Conservation (phyloP, 1,140 invertebrate genomes). For the Drosophila pallidifrons region DNA sequence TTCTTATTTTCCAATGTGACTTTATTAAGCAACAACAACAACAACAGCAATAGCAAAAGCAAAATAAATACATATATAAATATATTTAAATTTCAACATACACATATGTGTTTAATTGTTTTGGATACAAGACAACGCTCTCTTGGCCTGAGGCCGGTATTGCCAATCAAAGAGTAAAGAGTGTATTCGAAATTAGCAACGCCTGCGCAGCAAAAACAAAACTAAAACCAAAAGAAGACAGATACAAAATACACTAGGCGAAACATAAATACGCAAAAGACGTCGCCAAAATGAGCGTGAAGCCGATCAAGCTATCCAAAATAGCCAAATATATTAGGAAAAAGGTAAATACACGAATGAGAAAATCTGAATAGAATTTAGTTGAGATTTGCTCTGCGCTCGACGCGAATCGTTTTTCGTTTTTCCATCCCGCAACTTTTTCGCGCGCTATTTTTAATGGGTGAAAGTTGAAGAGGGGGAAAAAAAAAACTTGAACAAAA, state of each 20-base stretch:
- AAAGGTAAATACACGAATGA: constrained; percentile 73
- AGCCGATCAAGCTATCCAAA: constrained; percentile 81
- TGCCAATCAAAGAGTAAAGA: constrained; percentile 42
- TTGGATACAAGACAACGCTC: constrained; percentile 34
- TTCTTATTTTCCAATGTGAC: constrained; percentile 58
- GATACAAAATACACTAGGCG: not conserved
- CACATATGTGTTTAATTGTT: constrained; percentile 20
- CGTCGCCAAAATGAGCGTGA: constrained; percentile 76
- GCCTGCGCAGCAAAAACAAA: constrained; percentile 39
- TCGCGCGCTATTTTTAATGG: constrained; percentile 28
- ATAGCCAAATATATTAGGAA: constrained; percentile 84
- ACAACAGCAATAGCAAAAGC: too few relatives aligned
- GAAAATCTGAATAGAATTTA: constrained; percentile 30
- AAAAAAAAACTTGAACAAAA: constrained; percentile 22
- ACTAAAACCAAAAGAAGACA: constrained; percentile 2
- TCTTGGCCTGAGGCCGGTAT: constrained; percentile 28
- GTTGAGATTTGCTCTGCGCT: constrained; percentile 28
- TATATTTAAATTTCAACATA: constrained; percentile 43
- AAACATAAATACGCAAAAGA: constrained; percentile 24
- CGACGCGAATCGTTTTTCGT: constrained; percentile 10
- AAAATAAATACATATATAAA: constrained; percentile 19
- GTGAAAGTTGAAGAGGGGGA: constrained; percentile 64
- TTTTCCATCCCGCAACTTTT: constrained; percentile 16
- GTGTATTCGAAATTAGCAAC: constrained; percentile 70
- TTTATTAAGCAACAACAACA: constrained; percentile 7